phyloP scores from a whole-genome alignment of 2,888 invertebrate genomes.

The Microctonus aethiopoides region DNA sequence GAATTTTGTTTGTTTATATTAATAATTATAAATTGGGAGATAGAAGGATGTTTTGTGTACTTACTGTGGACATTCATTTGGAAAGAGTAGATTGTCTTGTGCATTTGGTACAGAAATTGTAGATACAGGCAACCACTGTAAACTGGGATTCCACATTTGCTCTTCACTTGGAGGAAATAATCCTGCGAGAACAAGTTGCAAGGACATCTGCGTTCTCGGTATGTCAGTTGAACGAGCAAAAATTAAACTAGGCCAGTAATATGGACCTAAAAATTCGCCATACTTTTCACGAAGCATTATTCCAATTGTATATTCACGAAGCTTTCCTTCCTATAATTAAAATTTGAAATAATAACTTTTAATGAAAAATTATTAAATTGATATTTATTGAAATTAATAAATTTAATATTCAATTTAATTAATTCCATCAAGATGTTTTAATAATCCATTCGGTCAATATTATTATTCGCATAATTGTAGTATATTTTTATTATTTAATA shows the following conservation, averaged over 20 bases:
- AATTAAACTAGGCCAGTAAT: constrained; percentile 55
- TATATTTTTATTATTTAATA: too few species aligned
- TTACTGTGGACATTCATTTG: constrained; percentile 56
- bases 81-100: constrained; percentile 60
- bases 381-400: too few species aligned
- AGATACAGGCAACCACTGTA: constrained; percentile 71
- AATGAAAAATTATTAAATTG: background rate
- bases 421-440: too few species aligned
- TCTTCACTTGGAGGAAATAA: constrained; percentile 67
- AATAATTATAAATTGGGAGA: too few species aligned
- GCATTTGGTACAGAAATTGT: constrained; percentile 67
- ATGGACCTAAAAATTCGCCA: constrained; percentile 52
- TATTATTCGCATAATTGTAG: too few species aligned
- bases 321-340: constrained; percentile 54
- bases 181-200: constrained; percentile 69
- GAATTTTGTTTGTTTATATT: background rate
- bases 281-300: constrained; percentile 58
- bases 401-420: too few species aligned
- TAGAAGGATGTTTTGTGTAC: constrained; percentile 35
- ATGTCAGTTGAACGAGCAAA: constrained; percentile 67
- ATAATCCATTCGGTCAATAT: too few species aligned
- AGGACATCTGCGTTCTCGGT: constrained; percentile 71
- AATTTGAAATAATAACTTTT: constrained; percentile 2
- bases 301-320: constrained; percentile 61
- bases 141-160: constrained; percentile 64